Conservation (phyloP, 2,888 invertebrate species). For the Drosophila monieri region DNA sequence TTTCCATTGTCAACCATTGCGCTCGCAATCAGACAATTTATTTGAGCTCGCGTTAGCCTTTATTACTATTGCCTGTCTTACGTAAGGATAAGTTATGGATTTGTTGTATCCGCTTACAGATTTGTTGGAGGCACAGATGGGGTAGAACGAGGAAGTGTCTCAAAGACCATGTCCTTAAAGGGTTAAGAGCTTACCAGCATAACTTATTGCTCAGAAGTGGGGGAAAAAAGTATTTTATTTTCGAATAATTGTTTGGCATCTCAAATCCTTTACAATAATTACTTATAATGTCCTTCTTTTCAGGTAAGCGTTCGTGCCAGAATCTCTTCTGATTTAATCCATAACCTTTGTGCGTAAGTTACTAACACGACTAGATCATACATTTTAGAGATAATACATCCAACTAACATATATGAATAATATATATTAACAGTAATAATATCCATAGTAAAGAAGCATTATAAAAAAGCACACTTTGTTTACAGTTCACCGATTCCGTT, state of each 20-base stretch:
- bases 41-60: slow-evolving; percentile 61
- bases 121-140: not conserved
- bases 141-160: slow-evolving; percentile 1
- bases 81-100: slow-evolving; percentile 65
- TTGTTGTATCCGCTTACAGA: slow-evolving; percentile 43
- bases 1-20: slow-evolving; percentile 70
- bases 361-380: slow-evolving; percentile 23
- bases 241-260: not conserved
- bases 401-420: not conserved
- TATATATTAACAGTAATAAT: slow-evolving; percentile 6
- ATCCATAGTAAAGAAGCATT: slow-evolving; percentile 40
- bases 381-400: slow-evolving; percentile 9
- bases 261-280: not conserved
- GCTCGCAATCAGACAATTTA: slow-evolving; percentile 61
- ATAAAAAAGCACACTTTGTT: slow-evolving; percentile 65
- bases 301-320: slow-evolving; percentile 63
- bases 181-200: slow-evolving; percentile 27
- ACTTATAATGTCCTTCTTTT: slow-evolving; percentile 16
- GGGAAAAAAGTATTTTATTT: not conserved
- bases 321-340: slow-evolving; percentile 5
- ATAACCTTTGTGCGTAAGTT: slow-evolving; percentile 57
- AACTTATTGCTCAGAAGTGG: no score
- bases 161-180: not conserved
- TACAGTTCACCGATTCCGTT: slow-evolving; percentile 62
- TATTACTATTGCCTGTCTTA: slow-evolving; percentile 75